Conservation (phyloP, 1,140 invertebrate genomes). For the Zaprionus kolodkinae region DNA sequence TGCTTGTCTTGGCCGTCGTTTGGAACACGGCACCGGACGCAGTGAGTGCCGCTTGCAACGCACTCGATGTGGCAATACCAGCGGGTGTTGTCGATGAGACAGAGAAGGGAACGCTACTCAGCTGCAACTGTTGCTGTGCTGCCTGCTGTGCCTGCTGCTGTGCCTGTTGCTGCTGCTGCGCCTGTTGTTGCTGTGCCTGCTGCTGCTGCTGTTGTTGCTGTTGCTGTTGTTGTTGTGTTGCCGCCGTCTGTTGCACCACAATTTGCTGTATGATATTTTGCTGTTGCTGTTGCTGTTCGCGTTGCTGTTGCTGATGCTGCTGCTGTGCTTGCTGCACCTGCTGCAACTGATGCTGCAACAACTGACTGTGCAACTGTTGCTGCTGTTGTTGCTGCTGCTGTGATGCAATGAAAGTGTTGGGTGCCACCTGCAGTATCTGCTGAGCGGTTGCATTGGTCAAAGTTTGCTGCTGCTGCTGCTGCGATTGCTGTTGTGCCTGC, state of each 20-base stretch:
- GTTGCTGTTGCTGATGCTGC: conserved; percentile 74
- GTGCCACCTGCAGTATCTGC: conserved; percentile 85
- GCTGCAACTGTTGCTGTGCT: conserved; percentile 51
- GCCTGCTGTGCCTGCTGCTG: conserved; percentile 37
- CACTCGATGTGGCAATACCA: conserved; percentile 75
- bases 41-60: conserved; percentile 60
- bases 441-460: conserved; percentile 66
- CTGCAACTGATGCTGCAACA: conserved; percentile 83
- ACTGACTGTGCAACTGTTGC: conserved; percentile 72
- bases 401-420: conserved; percentile 59
- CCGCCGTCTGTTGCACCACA: conserved; percentile 64
- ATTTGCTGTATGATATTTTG: conserved; percentile 80
- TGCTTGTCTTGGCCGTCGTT: conserved; percentile 53
- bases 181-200: conserved; percentile 56
- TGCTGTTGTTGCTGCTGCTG: conserved; percentile 71
- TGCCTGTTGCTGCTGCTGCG: conserved; percentile 38
- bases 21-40: conserved; percentile 63
- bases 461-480: conserved; percentile 82
- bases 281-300: conserved; percentile 75
- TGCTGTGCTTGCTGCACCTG: conserved; percentile 62
- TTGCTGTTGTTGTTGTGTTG: conserved; percentile 46
- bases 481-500: conserved; percentile 68
- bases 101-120: conserved; percentile 79
- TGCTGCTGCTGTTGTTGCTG: conserved; percentile 77
- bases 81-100: conserved; percentile 84